A percentile compares a stretch with the other conserved stretches of the same genome.
Evolutionary conservation across 2,797 vertebrate species (phyloP).

Genomic region (Rhinatrema bivittatum): DNA sequence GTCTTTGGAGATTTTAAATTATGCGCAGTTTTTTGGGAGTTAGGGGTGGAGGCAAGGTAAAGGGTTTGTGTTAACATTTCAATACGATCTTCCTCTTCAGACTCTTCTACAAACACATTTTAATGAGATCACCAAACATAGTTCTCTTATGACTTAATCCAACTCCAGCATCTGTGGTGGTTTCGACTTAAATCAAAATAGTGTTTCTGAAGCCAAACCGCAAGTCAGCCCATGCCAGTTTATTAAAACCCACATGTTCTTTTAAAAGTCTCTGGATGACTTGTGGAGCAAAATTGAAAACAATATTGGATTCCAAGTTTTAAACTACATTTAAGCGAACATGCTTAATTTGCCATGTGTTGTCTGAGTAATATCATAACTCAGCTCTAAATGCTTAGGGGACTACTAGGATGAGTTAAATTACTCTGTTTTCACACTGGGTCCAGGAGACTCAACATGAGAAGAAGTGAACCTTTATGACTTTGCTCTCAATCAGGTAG

Average conservation of each 20-base stretch:
- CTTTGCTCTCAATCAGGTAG: background rate
- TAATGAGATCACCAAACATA: no score
- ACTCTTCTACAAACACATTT: no score
- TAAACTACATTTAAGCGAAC: background rate
- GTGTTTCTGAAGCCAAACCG: background rate
- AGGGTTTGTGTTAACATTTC: no score
- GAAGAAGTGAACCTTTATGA: background rate
- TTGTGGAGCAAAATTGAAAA: slow-evolving; percentile 7
- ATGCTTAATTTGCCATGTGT: background rate
- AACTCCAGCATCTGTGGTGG: background rate
- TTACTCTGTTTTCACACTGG: background rate
- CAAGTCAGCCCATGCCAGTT: slow-evolving; percentile 6
- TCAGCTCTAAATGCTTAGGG: background rate
- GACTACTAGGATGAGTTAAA: background rate
- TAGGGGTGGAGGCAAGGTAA: no score
- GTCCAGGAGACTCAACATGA: background rate
- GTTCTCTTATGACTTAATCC: background rate
- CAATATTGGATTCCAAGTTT: background rate
- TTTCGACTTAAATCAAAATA: background rate
- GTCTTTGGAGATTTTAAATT: no score
- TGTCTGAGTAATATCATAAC: background rate
- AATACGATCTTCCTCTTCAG: no score
- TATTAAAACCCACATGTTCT: slow-evolving; percentile 9
- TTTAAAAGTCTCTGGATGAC: slow-evolving; percentile 3
- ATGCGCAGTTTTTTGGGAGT: no score